Evolutionary conservation across 1,140 invertebrate genomes (phyloP).

Genomic region (Brachionus manjavacas): DNA sequence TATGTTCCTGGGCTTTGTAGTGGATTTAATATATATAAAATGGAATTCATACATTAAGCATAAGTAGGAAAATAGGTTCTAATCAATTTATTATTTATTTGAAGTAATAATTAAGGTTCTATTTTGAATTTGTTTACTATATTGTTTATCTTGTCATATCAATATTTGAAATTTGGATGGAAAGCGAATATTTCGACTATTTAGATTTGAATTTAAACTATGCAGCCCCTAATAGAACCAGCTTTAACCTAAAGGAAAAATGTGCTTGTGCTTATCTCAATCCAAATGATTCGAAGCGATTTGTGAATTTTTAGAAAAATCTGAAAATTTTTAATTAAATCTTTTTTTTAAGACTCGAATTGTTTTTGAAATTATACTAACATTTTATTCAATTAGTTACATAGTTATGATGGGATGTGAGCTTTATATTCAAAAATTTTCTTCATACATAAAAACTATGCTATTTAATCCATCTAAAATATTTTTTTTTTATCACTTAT

Average conservation of each 20-base stretch:
- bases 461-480: constrained; percentile 38
- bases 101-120: neutral
- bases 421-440: constrained; percentile 33
- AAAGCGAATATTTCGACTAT: constrained; percentile 14
- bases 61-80: neutral
- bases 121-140: constrained; percentile 24
- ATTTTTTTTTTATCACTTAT: constrained; percentile 29
- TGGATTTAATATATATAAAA: constrained; percentile 89
- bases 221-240: neutral
- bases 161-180: neutral
- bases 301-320: neutral
- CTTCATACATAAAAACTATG: neutral
- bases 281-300: neutral
- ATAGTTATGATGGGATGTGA: constrained; percentile 17
- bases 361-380: neutral
- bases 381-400: constrained; percentile 31
- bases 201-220: neutral
- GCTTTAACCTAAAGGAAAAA: neutral
- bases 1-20: constrained; percentile 85
- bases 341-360: neutral
- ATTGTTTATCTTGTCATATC: neutral
- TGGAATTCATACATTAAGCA: constrained; percentile 66
- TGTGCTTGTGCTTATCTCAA: constrained; percentile 29
- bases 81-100: too few species aligned
- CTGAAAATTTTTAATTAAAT: neutral